Conservation (phyloP, 2,113 vertebrate genomes). For the Pteruthius melanotis region DNA sequence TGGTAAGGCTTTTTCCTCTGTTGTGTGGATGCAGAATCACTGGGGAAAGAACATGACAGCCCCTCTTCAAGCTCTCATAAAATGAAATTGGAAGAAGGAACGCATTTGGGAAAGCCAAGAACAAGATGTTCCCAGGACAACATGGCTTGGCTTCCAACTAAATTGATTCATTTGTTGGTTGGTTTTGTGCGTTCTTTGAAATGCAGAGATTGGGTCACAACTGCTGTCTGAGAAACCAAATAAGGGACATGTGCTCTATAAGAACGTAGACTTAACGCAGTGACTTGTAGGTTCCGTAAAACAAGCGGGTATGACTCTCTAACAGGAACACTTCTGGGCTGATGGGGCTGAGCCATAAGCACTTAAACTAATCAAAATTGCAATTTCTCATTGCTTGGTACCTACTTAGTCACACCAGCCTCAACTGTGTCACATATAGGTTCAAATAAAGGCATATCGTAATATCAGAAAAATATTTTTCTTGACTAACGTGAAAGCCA, state of each 20-base stretch:
- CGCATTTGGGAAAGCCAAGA: not conserved
- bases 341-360: not conserved
- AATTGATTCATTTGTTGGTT: not conserved
- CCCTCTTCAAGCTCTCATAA: not conserved
- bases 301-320: not conserved
- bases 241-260: not conserved
- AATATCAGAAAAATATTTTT: not conserved
- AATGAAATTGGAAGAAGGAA: not conserved
- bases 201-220: not conserved
- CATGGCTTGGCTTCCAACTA: not conserved
- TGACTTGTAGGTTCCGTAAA: not conserved
- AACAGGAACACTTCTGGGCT: not conserved
- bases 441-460: not conserved
- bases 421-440: not conserved
- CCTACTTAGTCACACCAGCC: not conserved
- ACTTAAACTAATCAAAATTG: not conserved
- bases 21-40: not conserved
- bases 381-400: not conserved
- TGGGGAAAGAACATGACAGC: not conserved
- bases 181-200: not conserved
- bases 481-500: not conserved
- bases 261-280: not conserved
- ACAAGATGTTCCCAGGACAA: not conserved
- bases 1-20: not conserved
- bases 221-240: not conserved